Conservation (phyloP, 2,113 vertebrate species). For the Sinosuthora webbiana region DNA sequence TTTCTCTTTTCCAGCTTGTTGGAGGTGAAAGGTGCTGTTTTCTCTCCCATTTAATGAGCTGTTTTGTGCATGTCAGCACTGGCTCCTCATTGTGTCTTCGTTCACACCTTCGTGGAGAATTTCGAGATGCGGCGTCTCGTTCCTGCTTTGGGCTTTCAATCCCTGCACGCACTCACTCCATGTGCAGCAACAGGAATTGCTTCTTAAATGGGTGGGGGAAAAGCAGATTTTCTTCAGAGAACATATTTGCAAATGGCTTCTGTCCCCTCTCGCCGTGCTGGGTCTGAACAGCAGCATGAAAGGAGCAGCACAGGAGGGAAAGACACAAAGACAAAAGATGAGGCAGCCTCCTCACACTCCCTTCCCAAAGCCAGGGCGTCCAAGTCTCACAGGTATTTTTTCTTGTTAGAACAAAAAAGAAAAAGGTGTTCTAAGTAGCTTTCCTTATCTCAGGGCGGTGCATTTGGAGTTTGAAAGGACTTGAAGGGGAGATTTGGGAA, state of each 20-base stretch:
- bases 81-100: background rate
- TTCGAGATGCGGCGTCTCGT: background rate
- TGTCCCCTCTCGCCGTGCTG: background rate
- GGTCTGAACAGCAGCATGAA: background rate
- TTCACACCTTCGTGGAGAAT: background rate
- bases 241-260: background rate
- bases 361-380: background rate
- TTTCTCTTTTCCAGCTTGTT: background rate
- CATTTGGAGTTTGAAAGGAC: background rate
- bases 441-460: background rate
- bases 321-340: background rate
- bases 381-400: no score
- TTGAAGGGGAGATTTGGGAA: background rate
- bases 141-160: background rate
- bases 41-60: background rate
- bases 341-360: background rate
- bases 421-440: background rate
- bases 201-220: background rate
- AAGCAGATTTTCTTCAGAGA: background rate
- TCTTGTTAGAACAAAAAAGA: background rate
- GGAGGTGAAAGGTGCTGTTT: conserved; percentile 2
- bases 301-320: background rate
- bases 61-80: background rate
- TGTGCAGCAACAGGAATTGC: background rate
- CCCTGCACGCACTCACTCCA: background rate